Percentiles rank a stretch among this genome's conserved stretches.
Evolutionary conservation across 1,140 invertebrate genomes (phyloP).

Genomic region (Laupala kohalensis): DNA sequence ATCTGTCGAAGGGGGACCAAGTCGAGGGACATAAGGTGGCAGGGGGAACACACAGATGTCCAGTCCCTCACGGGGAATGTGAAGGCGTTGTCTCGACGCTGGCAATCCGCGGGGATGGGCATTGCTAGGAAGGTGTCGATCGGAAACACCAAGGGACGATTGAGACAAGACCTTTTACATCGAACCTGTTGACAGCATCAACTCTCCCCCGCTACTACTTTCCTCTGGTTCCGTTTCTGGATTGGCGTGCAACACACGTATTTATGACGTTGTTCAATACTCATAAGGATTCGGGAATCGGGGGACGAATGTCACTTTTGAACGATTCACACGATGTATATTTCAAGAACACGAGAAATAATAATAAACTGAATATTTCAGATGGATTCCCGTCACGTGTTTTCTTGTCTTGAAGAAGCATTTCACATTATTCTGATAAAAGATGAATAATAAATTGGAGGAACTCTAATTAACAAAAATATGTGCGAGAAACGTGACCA

Average conservation of each 20-base stretch:
- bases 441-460: too few species aligned
- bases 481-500: too few species aligned
- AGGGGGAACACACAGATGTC: neutral
- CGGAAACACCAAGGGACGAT: neutral
- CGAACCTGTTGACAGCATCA: neutral
- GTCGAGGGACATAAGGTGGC: too few species aligned
- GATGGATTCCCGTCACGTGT: too few species aligned
- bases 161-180: neutral
- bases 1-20: neutral
- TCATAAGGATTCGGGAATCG: neutral
- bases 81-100: too few species aligned
- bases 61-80: neutral
- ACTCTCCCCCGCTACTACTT: neutral
- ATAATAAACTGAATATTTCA: neutral
- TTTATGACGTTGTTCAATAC: neutral
- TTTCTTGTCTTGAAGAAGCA: too few species aligned
- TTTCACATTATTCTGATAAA: too few species aligned
- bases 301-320: neutral
- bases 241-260: neutral
- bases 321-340: neutral
- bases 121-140: neutral
- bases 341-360: too few species aligned
- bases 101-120: too few species aligned
- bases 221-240: neutral
- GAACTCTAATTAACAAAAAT: too few species aligned